Evolutionary conservation across 2,797 vertebrate species (phyloP).

Genomic region (Pangasius macronema): DNA sequence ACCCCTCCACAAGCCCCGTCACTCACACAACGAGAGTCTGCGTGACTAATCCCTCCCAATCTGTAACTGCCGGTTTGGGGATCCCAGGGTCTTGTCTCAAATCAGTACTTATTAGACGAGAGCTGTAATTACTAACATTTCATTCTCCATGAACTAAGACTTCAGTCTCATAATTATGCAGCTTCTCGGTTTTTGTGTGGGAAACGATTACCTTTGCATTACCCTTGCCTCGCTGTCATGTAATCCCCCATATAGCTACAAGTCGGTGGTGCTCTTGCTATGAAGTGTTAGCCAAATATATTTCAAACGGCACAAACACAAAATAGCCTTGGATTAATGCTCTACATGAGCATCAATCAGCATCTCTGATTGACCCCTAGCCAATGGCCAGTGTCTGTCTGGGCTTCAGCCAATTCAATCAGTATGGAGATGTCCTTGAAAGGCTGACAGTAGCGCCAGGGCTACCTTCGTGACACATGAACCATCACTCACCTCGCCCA

Average conservation of each 20-base stretch:
- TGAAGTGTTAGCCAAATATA: background rate
- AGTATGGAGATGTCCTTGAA: conserved; percentile 69
- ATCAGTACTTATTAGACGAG: conserved; percentile 46
- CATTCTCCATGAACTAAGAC: conserved; percentile 20
- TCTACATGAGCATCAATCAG: conserved; percentile 32
- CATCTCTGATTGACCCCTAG: background rate
- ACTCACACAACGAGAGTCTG: conserved; percentile 35
- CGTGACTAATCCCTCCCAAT: conserved; percentile 46
- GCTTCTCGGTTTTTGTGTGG: conserved; percentile 26
- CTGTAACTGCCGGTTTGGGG: conserved; percentile 50
- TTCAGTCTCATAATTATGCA: conserved; percentile 34
- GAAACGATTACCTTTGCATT: conserved; percentile 31
- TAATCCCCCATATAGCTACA: background rate
- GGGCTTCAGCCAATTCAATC: conserved; percentile 63
- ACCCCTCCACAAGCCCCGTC: conserved; percentile 40
- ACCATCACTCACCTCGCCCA: conserved; percentile 55
- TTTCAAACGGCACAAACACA: background rate
- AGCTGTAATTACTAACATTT: conserved; percentile 48
- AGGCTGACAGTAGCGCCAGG: conserved; percentile 57
- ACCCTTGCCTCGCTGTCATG: conserved; percentile 15
- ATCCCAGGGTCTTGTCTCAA: conserved; percentile 35
- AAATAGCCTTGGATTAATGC: conserved; percentile 30
- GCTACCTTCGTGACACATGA: conserved; percentile 64
- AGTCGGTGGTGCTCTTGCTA: background rate
- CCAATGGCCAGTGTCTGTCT: conserved; percentile 35